Percentiles rank a stretch among this genome's conserved stretches.
Evolutionary conservation across 2,797 vertebrate genomes (phyloP).

Genomic region (Pangasius mekongensis): DNA sequence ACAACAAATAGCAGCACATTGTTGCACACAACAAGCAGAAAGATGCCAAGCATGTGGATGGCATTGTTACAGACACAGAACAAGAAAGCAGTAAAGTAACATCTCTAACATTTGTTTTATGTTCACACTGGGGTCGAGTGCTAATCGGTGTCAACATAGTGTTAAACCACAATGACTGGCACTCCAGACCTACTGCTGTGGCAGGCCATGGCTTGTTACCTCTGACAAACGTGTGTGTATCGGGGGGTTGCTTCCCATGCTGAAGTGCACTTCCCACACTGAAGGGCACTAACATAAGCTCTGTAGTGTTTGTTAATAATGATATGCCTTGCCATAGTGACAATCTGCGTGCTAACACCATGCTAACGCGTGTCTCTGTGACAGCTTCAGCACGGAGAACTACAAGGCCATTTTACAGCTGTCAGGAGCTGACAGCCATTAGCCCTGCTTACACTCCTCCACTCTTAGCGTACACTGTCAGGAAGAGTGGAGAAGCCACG

Average conservation of each 20-base stretch:
- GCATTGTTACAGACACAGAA: slow-evolving; percentile 23
- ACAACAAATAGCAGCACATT: slow-evolving; percentile 15
- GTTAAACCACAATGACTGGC: slow-evolving; percentile 48
- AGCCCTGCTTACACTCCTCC: slow-evolving; percentile 86
- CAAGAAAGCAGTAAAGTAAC: slow-evolving; percentile 19
- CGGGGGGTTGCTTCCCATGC: slow-evolving; percentile 30
- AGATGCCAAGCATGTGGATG: slow-evolving; percentile 1
- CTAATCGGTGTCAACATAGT: slow-evolving; percentile 25
- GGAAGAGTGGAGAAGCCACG: slow-evolving; percentile 78
- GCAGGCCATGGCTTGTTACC: slow-evolving; percentile 52
- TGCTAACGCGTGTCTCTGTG: slow-evolving; percentile 55
- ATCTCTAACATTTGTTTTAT: slow-evolving; percentile 35
- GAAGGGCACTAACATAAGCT: slow-evolving; percentile 49
- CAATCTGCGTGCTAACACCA: slow-evolving; percentile 58
- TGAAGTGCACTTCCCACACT: slow-evolving; percentile 49
- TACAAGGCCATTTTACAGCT: slow-evolving; percentile 68
- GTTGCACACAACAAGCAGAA: slow-evolving; percentile 24
- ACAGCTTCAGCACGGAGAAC: slow-evolving; percentile 62
- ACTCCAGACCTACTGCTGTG: slow-evolving; percentile 42
- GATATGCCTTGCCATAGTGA: slow-evolving; percentile 56
- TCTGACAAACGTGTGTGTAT: slow-evolving; percentile 46
- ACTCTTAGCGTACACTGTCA: slow-evolving; percentile 83
- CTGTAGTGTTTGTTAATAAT: slow-evolving; percentile 60
- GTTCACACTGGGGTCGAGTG: slow-evolving; percentile 18
- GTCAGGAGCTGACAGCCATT: slow-evolving; percentile 85